Base-by-base conservation (phyloP, 2,113 vertebrate species). In the Proteles cristata region DNA sequence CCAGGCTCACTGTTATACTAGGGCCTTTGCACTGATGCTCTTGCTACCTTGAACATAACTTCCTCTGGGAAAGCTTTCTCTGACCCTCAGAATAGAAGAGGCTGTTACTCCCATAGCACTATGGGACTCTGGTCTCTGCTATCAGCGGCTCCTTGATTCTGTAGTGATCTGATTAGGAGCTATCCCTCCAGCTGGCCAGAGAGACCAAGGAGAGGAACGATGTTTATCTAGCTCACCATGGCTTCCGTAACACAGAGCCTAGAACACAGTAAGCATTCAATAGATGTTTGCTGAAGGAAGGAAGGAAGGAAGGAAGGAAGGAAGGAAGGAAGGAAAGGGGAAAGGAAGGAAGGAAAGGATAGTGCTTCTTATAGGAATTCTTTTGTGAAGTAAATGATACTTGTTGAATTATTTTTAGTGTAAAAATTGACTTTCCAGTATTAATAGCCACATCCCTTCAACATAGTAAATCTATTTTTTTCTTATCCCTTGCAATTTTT, bases 381-480 rank as follows among this genome's bases (percentile, higher is more conserved):
- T 93, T 73, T 31, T 33, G 35, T 82, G 87, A 76, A 85, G 21
- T 84, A 88, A 95, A 96, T 66, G 93, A 84, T 50, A 96, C 58
- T 80, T 33, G n/a, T 28, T 88, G 86, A 90, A 80, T 96, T 73
- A 77, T 43, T 96, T 94, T 94, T 69, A 73, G 61, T 71, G n/a
- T 96, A 76, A 96, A 94, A 89, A 86, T 71, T 39, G 63, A 69
- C 65, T 94, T 97, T 87, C 39, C 53, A 69, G 5, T 45, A 89
- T 86, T 79, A 35, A 6, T 4, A 61, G 58, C 58, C 58, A 61
- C 21, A 8, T 69, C 48, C 39, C 68, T 96, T 89, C 73, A 21
- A 68, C 31, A 43, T 26, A 93, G 66, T 85, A 77, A 82, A 94
- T 92, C 48, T 73, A 39, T 97, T 96, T 93, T 74, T 90, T 86